Evolutionary conservation across 2,113 vertebrate genomes (phyloP), one percentile per base, ranked within the genome.

Genomic region (Clarias macrocephalus): DNA sequence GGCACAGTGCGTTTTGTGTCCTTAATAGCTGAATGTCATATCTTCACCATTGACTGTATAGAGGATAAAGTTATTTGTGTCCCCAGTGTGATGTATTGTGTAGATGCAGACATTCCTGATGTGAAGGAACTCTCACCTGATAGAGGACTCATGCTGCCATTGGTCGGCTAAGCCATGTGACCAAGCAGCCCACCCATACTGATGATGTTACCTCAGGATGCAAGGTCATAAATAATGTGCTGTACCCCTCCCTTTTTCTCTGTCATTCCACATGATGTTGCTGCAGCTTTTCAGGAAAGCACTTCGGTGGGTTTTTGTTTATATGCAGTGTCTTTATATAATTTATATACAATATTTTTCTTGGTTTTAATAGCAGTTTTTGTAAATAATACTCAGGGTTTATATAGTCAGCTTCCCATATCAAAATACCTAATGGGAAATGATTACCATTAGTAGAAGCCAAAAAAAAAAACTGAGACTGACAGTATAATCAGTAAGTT

Each of bases 121-220:
- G 76, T 83, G 82, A 76, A 65, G 79, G 15, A 37, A 16, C 85
- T 82, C 83, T 89, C 87, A 87, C 87, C 87, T 87, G 89, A 90
- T 88, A 73, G 48, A 81, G 62, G 68, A 88, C 82, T 88, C 77
- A 0, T 56, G 62, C 57, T 70, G 62, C 33, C 70, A 90, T 90
- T 90, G 85, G 89, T 83, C 33, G 13, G 42, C 25, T 77, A 63
- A 57, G n/a, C 62, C 87, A 90, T 73, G 56, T 88, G 89, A 79
- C n/a, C 12, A 13, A 1, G n/a, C 77, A 76, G 21, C 72, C 89
- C 89, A 88, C 62, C 75, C 82, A 33, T 25, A 75, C 6, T 75
- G 23, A 37, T 25, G 80, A 84, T 54, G 54, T 13, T 79, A 80
- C 73, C 72, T 82, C 83, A 72, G 6, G 54, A 72, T 60, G n/a